Evolutionary conservation across 2,113 vertebrate genomes (phyloP).

Genomic region (Silurus meridionalis): DNA sequence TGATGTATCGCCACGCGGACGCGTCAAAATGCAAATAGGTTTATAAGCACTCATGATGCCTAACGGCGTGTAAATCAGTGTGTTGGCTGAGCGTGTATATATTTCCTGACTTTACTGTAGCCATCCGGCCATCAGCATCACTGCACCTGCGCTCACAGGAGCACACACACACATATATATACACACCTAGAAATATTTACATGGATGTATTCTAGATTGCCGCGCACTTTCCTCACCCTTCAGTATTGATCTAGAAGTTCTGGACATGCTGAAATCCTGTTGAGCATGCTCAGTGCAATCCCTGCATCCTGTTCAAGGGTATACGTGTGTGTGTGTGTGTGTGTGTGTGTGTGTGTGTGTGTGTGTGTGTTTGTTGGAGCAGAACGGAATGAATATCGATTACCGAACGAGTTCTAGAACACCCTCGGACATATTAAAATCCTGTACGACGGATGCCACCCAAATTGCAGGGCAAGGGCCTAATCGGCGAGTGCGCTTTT

Average conservation of each 20-base stretch:
- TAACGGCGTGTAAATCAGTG: background rate
- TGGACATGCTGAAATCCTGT: background rate
- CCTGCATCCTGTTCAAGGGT: background rate
- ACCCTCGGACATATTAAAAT: background rate
- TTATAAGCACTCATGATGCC: background rate
- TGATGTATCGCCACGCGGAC: background rate
- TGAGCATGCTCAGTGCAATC: conserved; percentile 21
- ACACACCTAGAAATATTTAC: background rate
- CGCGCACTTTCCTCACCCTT: background rate
- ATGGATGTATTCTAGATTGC: background rate
- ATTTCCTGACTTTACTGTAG: conserved; percentile 30
- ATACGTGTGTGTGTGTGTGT: background rate
- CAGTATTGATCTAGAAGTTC: background rate
- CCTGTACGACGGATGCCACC: background rate
- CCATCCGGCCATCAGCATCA: conserved; percentile 43
- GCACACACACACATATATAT: background rate
- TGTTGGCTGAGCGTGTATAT: background rate
- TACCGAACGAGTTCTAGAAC: background rate
- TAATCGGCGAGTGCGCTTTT: background rate
- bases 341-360: background rate
- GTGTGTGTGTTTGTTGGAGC: background rate
- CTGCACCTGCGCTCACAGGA: conserved; percentile 37
- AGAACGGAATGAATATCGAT: conserved; percentile 10
- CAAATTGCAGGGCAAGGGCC: background rate
- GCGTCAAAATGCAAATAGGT: background rate